A percentile compares a stretch with the other conserved stretches of the same genome.
phyloP scores from a whole-genome alignment of 2,113 vertebrate species.

The Ivindomyrus marchei region DNA sequence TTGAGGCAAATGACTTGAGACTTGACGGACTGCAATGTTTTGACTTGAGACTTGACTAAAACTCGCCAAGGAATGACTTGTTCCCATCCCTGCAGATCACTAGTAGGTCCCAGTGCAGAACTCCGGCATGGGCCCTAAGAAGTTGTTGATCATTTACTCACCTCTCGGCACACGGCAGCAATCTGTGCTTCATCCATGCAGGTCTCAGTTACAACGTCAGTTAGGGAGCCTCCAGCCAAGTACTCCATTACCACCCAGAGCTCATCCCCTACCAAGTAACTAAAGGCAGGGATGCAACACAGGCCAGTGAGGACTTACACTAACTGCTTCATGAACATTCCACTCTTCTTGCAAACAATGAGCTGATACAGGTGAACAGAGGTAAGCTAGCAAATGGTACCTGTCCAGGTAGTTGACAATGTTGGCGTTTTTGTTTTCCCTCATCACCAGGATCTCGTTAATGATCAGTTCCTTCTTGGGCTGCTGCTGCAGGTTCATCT shows the following conservation, averaged over 20 bases:
- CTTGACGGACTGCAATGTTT: too few species aligned
- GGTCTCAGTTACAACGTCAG: conserved; percentile 91
- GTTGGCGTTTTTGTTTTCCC: conserved; percentile 98
- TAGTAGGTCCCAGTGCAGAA: neutral
- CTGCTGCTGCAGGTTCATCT: conserved; percentile 97
- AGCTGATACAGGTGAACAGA: neutral
- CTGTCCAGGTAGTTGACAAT: conserved; percentile 98
- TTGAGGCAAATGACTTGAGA: too few species aligned
- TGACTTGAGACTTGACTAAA: too few species aligned
- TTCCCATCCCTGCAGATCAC: neutral
- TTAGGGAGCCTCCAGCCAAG: conserved; percentile 90
- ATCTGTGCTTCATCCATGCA: conserved; percentile 98
- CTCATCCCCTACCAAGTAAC: conserved; percentile 94
- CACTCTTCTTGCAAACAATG: neutral
- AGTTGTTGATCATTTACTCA: conserved; percentile 41
- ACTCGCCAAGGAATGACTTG: too few species aligned
- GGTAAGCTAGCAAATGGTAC: conserved; percentile 47
- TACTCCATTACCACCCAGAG: conserved; percentile 99
- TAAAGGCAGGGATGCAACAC: conserved; percentile 41
- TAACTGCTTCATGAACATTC: neutral
- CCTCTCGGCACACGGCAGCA: conserved; percentile 92
- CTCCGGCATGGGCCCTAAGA: neutral
- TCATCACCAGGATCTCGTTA: conserved; percentile 97
- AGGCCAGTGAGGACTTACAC: neutral
- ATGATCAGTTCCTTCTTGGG: conserved; percentile 96